A percentile compares a stretch with the other conserved stretches of the same genome.
Conservation (phyloP, 2,113 vertebrate species). For the Girardinichthys multiradiatus region DNA sequence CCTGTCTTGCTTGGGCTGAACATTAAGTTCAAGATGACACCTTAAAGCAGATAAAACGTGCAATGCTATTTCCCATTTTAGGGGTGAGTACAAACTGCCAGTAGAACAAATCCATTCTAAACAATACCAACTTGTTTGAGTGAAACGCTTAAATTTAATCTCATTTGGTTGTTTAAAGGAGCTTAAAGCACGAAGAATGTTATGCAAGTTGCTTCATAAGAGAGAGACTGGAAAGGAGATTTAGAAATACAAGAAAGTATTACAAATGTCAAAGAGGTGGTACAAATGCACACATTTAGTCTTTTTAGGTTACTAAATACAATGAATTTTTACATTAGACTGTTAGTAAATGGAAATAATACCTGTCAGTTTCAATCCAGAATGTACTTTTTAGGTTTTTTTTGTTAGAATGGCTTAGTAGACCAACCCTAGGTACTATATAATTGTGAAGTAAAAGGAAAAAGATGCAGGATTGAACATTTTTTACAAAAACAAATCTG, state of each 20-base stretch:
- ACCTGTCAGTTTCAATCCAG: no score
- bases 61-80: not conserved
- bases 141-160: constrained; percentile 79
- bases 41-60: not conserved
- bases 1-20: constrained; percentile 4
- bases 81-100: not conserved
- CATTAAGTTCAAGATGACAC: not conserved
- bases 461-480: no score
- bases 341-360: not conserved
- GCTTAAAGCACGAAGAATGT: constrained; percentile 74
- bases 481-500: no score
- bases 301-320: constrained; percentile 14
- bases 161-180: constrained; percentile 79
- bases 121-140: constrained; percentile 80
- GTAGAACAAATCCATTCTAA: constrained; percentile 46
- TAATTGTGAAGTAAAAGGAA: no score
- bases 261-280: constrained; percentile 63
- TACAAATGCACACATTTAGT: constrained; percentile 48
- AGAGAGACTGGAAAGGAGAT: constrained; percentile 64
- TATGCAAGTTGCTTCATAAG: constrained; percentile 59
- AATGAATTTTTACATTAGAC: constrained; percentile 5
- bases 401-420: no score
- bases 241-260: constrained; percentile 72
- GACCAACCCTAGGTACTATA: no score
- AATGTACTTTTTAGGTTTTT: no score